Evolutionary conservation across 2,113 vertebrate genomes (phyloP).

Genomic region (Piprites chloris): DNA sequence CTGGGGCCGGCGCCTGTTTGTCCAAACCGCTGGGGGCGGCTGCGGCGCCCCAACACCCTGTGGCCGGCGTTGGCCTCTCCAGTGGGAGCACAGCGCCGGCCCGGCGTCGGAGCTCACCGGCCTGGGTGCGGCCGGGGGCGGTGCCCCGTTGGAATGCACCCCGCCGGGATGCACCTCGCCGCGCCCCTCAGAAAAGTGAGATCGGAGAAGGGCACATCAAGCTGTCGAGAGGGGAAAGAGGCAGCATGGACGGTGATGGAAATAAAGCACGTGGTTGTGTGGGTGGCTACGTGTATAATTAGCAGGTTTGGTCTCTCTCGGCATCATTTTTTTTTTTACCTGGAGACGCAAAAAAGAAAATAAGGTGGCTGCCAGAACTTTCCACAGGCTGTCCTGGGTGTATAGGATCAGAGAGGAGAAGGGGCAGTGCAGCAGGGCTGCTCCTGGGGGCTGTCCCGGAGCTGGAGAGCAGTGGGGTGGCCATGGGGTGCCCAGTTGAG

Average conservation of each 20-base stretch:
- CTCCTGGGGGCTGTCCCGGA: not conserved
- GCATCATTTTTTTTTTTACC: not conserved
- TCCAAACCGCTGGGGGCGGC: not conserved
- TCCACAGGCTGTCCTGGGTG: not conserved
- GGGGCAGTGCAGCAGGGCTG: not conserved
- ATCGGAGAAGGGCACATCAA: not conserved
- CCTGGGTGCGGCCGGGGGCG: not conserved
- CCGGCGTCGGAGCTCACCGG: not conserved
- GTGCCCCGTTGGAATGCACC: not conserved
- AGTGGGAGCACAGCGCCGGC: not conserved
- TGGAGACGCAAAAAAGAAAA: not conserved
- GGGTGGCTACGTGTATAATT: slow-evolving; percentile 21
- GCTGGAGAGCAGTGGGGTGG: not conserved
- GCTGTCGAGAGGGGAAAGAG: not conserved
- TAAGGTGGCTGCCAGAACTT: not conserved
- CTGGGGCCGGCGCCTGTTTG: fast-evolving
- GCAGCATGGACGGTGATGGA: not conserved
- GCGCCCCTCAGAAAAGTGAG: not conserved
- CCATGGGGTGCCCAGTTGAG: not conserved
- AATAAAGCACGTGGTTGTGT: not conserved
- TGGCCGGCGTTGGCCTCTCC: fast-evolving
- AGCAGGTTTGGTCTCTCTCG: not conserved
- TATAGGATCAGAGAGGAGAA: not conserved
- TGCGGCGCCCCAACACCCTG: fast-evolving
- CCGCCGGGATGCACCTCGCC: not conserved